Base-by-base conservation (phyloP, 1,140 invertebrate species). In the Drosophila chauvacae region DNA sequence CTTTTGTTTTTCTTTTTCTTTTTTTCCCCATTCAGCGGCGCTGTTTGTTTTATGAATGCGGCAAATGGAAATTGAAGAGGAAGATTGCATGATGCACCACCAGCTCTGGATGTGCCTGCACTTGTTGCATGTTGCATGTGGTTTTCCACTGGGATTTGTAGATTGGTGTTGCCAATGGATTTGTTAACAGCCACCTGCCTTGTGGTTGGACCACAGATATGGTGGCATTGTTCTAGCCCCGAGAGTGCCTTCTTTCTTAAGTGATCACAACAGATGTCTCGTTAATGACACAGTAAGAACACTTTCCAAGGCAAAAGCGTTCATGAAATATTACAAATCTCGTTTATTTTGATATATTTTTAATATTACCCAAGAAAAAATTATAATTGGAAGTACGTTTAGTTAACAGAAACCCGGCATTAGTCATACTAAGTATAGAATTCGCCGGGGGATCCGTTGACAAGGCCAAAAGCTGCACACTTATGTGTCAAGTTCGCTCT, bases 81-180 rank as follows among this genome's bases (percentile, higher is more conserved):
- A 58, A 78, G 58, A 78, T 78, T 78, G 75, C 75, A 78, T 78
- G 75, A 58, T 78, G 64, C 58, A 60, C 48, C 62, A 62, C 48
- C 62, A 62, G 20, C 35, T 55, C 37, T 64, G 56, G 62, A 64
- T 64, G 62, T 41, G 55, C 51, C 4, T n/a, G 53, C 35, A 20
- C 53, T 56, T 39, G 35, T 56, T 56, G 53, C 53, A 56, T 56
- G 53, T 56, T 39, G 35, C 53, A 39, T 56, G 53, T 23, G 53
- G 53, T 56, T 56, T 56, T 39, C 20, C 35, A 39, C 9, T 56
- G 35, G 20, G 53, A 56, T n/a, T 56, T 56, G 53, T 56, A 39
- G 14, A 56, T 39, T 11, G 35, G 35, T 56, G 53, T 56, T 56
- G 20, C 53, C 53, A 39, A 56, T 56, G 53, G 53, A 56, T 56